Conservation (phyloP, 2,113 vertebrate species). For the Promerops cafer region DNA sequence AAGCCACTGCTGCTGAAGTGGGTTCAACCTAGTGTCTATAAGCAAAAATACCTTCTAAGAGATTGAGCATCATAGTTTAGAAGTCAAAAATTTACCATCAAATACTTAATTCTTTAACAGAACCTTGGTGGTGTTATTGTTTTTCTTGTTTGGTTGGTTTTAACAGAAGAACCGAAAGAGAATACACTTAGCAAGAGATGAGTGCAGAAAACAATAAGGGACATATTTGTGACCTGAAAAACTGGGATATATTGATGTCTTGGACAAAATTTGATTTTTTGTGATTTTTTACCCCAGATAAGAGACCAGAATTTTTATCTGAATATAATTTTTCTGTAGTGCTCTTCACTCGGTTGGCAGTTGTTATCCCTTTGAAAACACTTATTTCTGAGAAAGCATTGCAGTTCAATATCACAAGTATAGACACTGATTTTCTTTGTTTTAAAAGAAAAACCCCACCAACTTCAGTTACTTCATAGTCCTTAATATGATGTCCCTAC, state of each 20-base stretch:
- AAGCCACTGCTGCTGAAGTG: not conserved
- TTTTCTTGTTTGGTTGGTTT: not conserved
- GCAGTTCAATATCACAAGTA: not conserved
- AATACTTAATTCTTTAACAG: not conserved
- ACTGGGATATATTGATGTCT: not conserved
- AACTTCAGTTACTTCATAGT: not conserved
- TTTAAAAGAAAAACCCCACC: not conserved
- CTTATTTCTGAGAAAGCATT: not conserved
- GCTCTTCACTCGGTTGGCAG: not conserved
- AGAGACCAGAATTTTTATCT: not conserved
- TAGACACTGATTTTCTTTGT: not conserved
- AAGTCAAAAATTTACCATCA: not conserved
- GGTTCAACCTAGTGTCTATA: not conserved
- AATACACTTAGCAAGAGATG: not conserved
- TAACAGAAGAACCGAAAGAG: not conserved
- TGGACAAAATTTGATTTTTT: not conserved
- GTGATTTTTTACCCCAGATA: not conserved
- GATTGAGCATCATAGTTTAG: not conserved
- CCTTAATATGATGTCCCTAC: not conserved
- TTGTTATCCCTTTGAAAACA: not conserved
- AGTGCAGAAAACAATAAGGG: not conserved
- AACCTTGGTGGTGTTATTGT: rapidly evolving
- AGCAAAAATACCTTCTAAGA: not conserved
- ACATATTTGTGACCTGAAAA: not conserved
- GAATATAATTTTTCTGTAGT: not conserved